phyloP scores from a whole-genome alignment of 2,797 vertebrate genomes.

The Clarias fuscus region DNA sequence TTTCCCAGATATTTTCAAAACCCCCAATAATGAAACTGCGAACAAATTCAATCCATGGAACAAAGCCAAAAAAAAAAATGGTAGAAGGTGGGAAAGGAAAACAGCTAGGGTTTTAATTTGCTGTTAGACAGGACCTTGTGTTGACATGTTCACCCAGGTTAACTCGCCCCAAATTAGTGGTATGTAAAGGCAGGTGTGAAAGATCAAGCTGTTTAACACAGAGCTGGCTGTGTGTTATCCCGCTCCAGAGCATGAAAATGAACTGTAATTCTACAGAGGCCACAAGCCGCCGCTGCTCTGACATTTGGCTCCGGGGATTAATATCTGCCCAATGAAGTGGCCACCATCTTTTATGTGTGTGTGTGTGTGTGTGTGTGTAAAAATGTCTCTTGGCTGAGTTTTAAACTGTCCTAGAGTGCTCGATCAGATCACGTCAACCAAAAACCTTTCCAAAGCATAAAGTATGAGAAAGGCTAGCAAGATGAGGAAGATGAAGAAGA shows the following conservation, averaged over 20 bases:
- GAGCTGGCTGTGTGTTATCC: conserved; percentile 58
- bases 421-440: background rate
- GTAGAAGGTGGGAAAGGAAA: background rate
- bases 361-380: background rate
- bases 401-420: background rate
- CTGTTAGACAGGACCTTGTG: background rate
- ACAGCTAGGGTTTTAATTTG: conserved; percentile 19
- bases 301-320: conserved; percentile 65
- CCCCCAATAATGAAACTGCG: background rate
- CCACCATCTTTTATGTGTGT: conserved; percentile 62
- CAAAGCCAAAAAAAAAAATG: background rate
- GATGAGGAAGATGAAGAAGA: background rate
- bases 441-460: background rate
- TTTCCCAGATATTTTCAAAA: background rate
- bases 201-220: conserved; percentile 55
- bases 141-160: conserved; percentile 38
- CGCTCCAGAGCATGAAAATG: conserved; percentile 46
- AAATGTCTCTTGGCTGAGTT: background rate
- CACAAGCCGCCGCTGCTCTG: conserved; percentile 57
- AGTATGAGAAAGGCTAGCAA: background rate
- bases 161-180: conserved; percentile 20
- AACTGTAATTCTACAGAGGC: conserved; percentile 64
- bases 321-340: conserved; percentile 65
- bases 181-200: conserved; percentile 34
- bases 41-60: background rate